Evolutionary conservation across 2,888 invertebrate genomes (phyloP), one percentile per base, ranked within the genome.

Genomic region (Poecilobothrus nobilitatus): DNA sequence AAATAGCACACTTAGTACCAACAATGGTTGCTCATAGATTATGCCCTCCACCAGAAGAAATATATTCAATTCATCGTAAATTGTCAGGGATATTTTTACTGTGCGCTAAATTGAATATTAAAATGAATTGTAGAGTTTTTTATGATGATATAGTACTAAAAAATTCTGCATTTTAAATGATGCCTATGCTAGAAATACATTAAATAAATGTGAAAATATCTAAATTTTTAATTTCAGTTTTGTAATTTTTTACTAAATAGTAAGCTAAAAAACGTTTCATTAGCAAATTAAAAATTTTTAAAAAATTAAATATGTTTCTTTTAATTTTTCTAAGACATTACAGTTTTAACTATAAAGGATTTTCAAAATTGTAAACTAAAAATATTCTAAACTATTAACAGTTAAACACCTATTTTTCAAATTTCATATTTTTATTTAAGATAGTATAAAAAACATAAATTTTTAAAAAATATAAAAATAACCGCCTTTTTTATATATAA

Each of bases 41-140:
- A 2, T 95, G 95, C 71, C 96, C 99, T 1, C 99, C 99, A 0
- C 99, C 99, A 0, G 97, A 98, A 81, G 98, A 99, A 83, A 94
- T 96, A 74, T 99, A 99, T 83, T 98, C 98, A 0, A 84, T 99
- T 22, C 99, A 99, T 80, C 86, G 98, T 70, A 99, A 99, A 83
- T 85, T 99, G 66, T 95, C 98, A 0, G 99, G 99, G 0, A 90
- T 95, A 18, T 98, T 97, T 82, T 83, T 98, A 33, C 84, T 98
- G 0, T 96, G 96, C 78, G 87, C 95, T 0, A 95, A 95, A 76
- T 85, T 98, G 67, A 87, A 89, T 76, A 89, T 93, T 0, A 87
- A 87, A 75, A 86, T 97, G 75, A 87, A 91, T 75, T 96, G 96
- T 77, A 85, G 90, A 41, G 86, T 87, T n/a, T 87, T 94, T 83